These are phyloP conservation scores for Brachypalpus laphriformis DNA, from an alignment of 2,888 invertebrate genomes.

Conservation along the genomic window DNA sequence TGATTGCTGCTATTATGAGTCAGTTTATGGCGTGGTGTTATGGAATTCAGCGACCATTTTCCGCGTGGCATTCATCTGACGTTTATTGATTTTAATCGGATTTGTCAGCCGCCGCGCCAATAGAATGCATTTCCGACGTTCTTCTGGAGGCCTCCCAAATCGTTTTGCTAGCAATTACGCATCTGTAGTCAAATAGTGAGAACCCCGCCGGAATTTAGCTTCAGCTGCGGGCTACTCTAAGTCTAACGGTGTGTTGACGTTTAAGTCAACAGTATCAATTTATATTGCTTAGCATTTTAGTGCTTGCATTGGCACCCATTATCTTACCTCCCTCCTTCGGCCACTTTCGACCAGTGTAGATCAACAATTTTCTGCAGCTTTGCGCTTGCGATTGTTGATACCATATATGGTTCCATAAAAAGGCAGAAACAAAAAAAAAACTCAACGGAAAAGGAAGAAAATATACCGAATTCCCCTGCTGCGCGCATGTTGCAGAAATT, in stretches of 20 bases:
- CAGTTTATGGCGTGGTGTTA: conserved; percentile 62
- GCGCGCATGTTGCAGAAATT: conserved; percentile 55
- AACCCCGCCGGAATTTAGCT: conserved; percentile 15
- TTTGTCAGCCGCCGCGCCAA: conserved; percentile 41
- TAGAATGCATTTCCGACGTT: not conserved
- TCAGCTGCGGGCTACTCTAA: conserved; percentile 22
- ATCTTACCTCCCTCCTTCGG: not conserved
- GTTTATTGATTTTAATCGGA: conserved; percentile 74
- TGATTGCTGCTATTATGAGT: conserved; percentile 60
- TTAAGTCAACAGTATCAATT: conserved; percentile 66
- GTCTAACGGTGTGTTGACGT: conserved; percentile 72
- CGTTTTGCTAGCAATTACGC: conserved; percentile 55
- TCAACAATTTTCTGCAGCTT: conserved; percentile 4
- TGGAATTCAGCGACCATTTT: conserved; percentile 63
- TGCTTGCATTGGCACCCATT: conserved; percentile 37
- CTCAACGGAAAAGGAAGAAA: conserved; percentile 51
- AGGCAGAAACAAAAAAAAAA: conserved; percentile 21
- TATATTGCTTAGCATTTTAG: conserved; percentile 58
- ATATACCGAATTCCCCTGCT: conserved; percentile 39
- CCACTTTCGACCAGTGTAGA: not conserved
- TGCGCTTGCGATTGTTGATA: conserved; percentile 51
- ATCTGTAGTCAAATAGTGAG: conserved; percentile 60
- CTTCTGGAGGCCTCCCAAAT: conserved; percentile 60
- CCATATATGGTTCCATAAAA: conserved; percentile 58
- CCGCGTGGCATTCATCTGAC: conserved; percentile 63